Conservation (phyloP, 2,797 vertebrate species). For the Ctenosaura bakeri region DNA sequence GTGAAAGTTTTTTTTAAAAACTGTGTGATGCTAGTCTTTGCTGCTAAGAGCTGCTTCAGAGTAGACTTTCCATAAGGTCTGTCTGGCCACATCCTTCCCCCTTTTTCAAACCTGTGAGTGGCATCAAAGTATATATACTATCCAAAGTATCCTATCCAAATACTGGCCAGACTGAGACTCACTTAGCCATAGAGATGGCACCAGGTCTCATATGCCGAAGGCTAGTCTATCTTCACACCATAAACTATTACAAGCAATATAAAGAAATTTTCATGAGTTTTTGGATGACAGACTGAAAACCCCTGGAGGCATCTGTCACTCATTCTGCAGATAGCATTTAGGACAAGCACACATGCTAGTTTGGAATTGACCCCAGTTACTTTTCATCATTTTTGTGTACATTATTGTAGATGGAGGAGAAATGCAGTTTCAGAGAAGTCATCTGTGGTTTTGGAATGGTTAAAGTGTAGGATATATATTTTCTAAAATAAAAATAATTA, state of each 20-base stretch:
- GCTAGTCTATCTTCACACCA: not conserved
- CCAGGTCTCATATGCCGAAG: not conserved
- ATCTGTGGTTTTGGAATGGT: conserved; percentile 8
- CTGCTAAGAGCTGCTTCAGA: no score
- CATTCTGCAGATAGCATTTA: conserved; percentile 13
- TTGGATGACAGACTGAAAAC: conserved; percentile 43
- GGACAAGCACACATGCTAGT: conserved; percentile 16
- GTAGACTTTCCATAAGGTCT: no score
- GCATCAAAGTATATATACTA: not conserved
- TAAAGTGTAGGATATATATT: not conserved
- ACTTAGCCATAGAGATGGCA: not conserved
- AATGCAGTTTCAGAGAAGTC: not conserved
- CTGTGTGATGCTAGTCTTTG: no score
- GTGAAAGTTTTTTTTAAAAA: conserved; percentile 13
- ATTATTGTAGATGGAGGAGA: conserved; percentile 26
- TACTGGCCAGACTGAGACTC: not conserved
- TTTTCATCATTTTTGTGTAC: not conserved
- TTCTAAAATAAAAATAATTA: conserved; percentile 24
- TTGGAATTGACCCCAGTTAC: not conserved
- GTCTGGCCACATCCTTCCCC: no score
- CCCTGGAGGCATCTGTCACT: not conserved
- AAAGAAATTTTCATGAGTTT: conserved; percentile 33
- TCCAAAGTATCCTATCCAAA: not conserved
- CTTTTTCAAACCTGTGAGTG: no score
- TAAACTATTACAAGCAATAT: conserved; percentile 27